A percentile compares a stretch with the other conserved stretches of the same genome.
phyloP scores from a whole-genome alignment of 2,113 vertebrate species.

The Elaphurus davidianus region DNA sequence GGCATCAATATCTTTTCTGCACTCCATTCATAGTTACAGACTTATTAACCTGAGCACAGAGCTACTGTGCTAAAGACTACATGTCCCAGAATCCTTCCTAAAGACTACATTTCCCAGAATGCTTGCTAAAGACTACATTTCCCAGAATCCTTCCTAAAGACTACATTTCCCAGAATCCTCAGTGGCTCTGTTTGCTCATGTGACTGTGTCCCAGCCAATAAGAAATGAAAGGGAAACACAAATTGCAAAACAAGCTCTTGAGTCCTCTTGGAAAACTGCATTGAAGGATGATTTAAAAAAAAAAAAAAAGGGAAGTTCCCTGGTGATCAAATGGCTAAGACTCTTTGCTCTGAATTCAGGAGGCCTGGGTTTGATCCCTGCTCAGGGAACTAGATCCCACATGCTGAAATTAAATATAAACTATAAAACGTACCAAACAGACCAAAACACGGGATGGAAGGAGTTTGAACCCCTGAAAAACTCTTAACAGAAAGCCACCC shows the following conservation, averaged over 20 bases:
- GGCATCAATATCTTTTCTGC: fast-evolving
- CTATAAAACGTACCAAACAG: neutral
- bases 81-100: neutral
- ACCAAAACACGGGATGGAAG: neutral
- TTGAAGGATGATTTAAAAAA: neutral
- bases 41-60: neutral
- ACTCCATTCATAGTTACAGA: neutral
- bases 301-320: neutral
- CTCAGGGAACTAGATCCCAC: neutral
- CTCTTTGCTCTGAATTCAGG: neutral
- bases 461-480: neutral
- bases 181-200: neutral
- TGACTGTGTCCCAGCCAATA: neutral
- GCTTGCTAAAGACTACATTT: too few species aligned
- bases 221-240: neutral
- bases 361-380: neutral
- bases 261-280: neutral
- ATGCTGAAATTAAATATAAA: neutral
- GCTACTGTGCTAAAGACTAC: neutral
- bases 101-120: neutral
- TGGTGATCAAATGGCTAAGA: neutral
- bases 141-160: too few species aligned
- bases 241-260: too few species aligned
- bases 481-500: neutral
- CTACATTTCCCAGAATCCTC: neutral